Conservation (phyloP, 2,888 invertebrate genomes). For the Cremastobaeus sp. region DNA sequence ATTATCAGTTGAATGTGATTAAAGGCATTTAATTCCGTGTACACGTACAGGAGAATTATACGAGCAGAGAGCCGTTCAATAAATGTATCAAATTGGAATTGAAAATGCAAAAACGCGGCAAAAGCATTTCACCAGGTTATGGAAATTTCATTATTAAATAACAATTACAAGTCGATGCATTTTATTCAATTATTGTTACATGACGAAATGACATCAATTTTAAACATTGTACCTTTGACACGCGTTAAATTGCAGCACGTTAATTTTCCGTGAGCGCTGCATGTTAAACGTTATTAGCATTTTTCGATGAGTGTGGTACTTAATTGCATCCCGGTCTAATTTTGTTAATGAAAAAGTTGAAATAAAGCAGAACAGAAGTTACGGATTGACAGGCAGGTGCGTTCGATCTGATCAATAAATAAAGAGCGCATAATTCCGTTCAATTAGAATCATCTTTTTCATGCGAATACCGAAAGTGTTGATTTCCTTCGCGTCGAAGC, state of each 20-base stretch:
- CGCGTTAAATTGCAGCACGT: too few species aligned
- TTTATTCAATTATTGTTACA: conserved; percentile 11
- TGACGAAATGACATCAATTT: conserved; percentile 1
- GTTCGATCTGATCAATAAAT: too few species aligned
- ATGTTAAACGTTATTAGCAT: background rate
- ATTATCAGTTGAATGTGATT: too few species aligned
- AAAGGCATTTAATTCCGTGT: too few species aligned
- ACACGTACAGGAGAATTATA: too few species aligned
- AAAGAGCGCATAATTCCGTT: too few species aligned
- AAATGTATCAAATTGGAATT: background rate
- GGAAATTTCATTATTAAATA: conserved; percentile 13
- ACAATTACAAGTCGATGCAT: background rate
- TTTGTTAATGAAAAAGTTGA: too few species aligned
- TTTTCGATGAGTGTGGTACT: too few species aligned
- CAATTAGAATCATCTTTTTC: background rate
- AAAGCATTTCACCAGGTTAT: background rate
- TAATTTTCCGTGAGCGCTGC: background rate
- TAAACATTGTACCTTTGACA: too few species aligned
- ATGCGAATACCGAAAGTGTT: conserved; percentile 4
- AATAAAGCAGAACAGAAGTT: too few species aligned
- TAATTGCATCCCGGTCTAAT: too few species aligned
- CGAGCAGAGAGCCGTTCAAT: background rate
- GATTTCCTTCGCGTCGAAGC: conserved; percentile 16
- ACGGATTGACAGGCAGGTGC: too few species aligned
- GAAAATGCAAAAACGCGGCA: background rate